Percentiles rank a stretch among this genome's conserved stretches.
Evolutionary conservation across 1,140 invertebrate species (phyloP).

Genomic region (Trinorchestia longiramus): DNA sequence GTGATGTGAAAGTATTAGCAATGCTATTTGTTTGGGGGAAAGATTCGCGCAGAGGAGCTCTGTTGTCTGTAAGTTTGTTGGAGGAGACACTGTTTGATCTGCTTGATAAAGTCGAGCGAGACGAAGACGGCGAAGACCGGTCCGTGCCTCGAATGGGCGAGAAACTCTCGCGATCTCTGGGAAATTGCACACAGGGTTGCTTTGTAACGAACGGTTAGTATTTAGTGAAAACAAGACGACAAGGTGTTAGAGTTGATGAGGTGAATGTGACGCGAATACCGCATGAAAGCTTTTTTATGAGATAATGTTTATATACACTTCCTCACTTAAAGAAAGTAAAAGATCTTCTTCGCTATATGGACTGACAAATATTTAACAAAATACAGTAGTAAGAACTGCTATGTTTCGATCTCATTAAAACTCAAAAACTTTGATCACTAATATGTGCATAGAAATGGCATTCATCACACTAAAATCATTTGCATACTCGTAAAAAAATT

Average conservation of each 20-base stretch:
- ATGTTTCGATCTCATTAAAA: neutral
- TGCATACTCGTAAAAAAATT: neutral
- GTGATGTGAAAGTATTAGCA: constrained; percentile 34
- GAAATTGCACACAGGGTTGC: constrained; percentile 30
- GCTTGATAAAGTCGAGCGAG: constrained; percentile 27
- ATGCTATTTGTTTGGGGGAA: constrained; percentile 29
- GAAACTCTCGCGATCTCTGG: constrained; percentile 43
- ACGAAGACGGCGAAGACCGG: neutral
- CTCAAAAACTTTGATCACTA: neutral
- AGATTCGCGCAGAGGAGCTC: neutral
- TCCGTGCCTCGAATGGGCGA: constrained; percentile 26
- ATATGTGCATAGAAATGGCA: neutral
- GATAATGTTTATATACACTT: neutral
- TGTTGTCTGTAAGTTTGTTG: constrained; percentile 7
- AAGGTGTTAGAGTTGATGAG: neutral
- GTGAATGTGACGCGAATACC: neutral
- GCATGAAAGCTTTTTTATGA: neutral
- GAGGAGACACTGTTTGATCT: constrained; percentile 19
- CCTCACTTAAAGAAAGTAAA: neutral
- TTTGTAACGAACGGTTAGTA: constrained; percentile 37
- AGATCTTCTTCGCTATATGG: neutral
- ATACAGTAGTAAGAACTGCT: neutral
- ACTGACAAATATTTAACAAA: neutral
- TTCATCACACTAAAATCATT: no score
- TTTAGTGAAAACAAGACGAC: neutral